Evolutionary conservation across 2,888 invertebrate genomes (phyloP), one percentile per base, ranked within the genome.

Genomic region (Orchesellides sinensis): DNA sequence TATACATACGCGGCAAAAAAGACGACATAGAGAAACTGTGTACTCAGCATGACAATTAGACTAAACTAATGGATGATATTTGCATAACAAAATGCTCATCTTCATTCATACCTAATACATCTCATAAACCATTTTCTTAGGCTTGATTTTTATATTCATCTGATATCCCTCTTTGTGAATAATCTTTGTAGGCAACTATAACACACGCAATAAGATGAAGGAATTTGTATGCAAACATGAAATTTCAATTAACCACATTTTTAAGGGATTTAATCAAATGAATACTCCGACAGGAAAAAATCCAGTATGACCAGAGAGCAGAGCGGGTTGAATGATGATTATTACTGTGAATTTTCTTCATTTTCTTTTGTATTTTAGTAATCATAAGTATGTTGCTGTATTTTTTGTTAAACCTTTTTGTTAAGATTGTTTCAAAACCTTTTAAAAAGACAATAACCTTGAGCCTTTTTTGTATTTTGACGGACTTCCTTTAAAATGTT

Each of bases 181-280:
- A 65, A 54, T 66, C 54, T 75, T 29, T 59, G 59, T 17, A 17
- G 54, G 54, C 23, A 52, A 52, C 19, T 17, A 52, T 25, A 54
- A 2, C 54, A 54, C 3, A 52, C 10, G 32, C 5, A 32, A 32
- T 14, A 2, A n/a, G 40, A 40, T 40, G n/a, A 40, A 40, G 47
- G 49, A 52, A 35, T 23, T 10, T n/a, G 74, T 75, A 54, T 25
- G 59, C 77, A 77, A 59, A 77, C 77, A 77, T 77, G 77, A 77
- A 77, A 68, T 77, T 77, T 68, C 77, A 77, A 77, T 77, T 77
- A 77, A 59, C 68, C 77, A 77, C 77, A 77, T 77, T 77, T 65
- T 66, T 56, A 49, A 66, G 40, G 45, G 40, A 65, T 63, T 47
- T 49, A 66, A 54, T 40, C 54, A 75, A 66, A 65, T 47, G 59